Percentiles rank a stretch among this genome's conserved stretches.
phyloP scores from a whole-genome alignment of 2,113 vertebrate genomes.

The Lucifuga dentata region DNA sequence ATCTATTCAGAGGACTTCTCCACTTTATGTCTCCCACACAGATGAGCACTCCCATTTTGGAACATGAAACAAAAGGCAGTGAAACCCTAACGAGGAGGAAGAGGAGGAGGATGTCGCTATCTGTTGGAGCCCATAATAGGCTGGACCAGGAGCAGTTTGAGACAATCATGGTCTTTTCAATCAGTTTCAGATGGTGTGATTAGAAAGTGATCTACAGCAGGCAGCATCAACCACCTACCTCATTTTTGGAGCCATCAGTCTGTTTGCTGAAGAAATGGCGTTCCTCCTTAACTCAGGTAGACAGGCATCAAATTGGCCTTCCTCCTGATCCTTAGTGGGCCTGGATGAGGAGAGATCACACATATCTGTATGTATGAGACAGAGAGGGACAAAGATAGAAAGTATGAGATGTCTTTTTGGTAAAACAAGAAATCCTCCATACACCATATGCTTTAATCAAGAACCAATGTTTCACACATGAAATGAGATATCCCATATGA shows the following conservation, averaged over 20 bases:
- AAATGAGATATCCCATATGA: slow-evolving; percentile 28
- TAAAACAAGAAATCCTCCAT: slow-evolving; percentile 9
- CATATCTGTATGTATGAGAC: neutral
- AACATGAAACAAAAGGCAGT: slow-evolving; percentile 12
- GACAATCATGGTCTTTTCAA: slow-evolving; percentile 48
- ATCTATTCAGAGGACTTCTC: slow-evolving; percentile 2
- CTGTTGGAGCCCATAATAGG: slow-evolving; percentile 28
- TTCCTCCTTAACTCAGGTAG: slow-evolving; percentile 43
- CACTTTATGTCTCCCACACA: slow-evolving; percentile 1
- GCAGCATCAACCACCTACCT: slow-evolving; percentile 41
- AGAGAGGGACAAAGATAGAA: slow-evolving; percentile 19
- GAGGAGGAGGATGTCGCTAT: slow-evolving; percentile 11
- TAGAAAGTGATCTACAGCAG: slow-evolving; percentile 38
- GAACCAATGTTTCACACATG: slow-evolving; percentile 1
- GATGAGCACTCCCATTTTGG: slow-evolving; percentile 1
- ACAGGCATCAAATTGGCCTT: slow-evolving; percentile 44
- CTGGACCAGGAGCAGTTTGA: slow-evolving; percentile 33
- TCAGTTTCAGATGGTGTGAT: slow-evolving; percentile 62
- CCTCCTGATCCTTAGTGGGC: neutral
- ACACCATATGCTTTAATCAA: slow-evolving; percentile 32
- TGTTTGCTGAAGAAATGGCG: slow-evolving; percentile 21
- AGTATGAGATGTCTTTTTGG: neutral
- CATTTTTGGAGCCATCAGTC: slow-evolving; percentile 51
- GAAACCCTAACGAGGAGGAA: neutral
- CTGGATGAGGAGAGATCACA: slow-evolving; percentile 1